Evolutionary conservation across 2,888 invertebrate species (phyloP).

Genomic region (Gasteruption jaculator): DNA sequence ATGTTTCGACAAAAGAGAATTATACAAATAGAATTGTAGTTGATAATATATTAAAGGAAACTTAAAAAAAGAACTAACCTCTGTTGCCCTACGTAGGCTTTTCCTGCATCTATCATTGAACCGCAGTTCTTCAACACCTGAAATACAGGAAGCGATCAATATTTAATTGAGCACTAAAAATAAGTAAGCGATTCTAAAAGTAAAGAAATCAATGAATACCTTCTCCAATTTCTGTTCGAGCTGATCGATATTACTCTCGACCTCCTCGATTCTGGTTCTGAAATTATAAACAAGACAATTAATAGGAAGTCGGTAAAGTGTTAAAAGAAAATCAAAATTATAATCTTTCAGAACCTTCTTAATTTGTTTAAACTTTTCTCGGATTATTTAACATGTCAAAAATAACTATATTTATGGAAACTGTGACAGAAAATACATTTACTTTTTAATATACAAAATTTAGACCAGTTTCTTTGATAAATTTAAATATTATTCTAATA

Average conservation of each 20-base stretch:
- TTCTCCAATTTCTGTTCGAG: constrained; percentile 87
- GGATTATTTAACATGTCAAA: too few species aligned
- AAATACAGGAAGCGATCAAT: constrained; percentile 28
- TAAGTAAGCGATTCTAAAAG: not conserved
- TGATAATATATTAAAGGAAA: constrained; percentile 6
- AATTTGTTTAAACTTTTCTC: too few species aligned
- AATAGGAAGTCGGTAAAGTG: too few species aligned
- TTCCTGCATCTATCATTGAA: constrained; percentile 87
- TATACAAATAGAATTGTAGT: too few species aligned
- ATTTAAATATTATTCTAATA: too few species aligned
- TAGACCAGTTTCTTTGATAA: too few species aligned
- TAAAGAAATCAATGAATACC: constrained; percentile 52
- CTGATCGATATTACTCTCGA: constrained; percentile 81
- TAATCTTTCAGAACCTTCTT: too few species aligned
- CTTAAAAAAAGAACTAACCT: constrained; percentile 58
- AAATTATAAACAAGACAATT: too few species aligned
- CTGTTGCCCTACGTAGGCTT: constrained; percentile 87
- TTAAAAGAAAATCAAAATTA: too few species aligned
- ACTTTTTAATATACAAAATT: constrained; percentile 43
- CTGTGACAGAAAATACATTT: constrained; percentile 25
- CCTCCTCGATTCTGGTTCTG: constrained; percentile 80
- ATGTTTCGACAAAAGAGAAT: too few species aligned
- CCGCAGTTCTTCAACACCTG: constrained; percentile 80
- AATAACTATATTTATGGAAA: constrained; percentile 6
- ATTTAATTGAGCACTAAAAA: not conserved